These are phyloP conservation scores for Palythoa grandiflora DNA, from an alignment of 92 coral and sea anemone genomes.

Conservation along the genomic window DNA sequence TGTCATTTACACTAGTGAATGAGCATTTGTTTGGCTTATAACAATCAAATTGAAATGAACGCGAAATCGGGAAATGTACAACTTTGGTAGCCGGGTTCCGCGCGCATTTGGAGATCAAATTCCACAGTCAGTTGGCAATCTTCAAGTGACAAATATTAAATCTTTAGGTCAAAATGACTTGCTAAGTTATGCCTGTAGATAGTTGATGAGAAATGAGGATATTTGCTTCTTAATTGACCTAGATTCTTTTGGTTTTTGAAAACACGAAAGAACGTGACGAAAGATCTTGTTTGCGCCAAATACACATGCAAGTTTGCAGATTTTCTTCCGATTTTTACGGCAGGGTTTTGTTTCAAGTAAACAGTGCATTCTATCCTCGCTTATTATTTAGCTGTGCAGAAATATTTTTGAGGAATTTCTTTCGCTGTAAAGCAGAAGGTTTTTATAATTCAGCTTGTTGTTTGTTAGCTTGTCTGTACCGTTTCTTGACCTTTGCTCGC, in stretches of 20 bases:
- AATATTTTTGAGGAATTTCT: background rate
- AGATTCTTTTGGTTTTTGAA: background rate
- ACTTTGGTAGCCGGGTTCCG: background rate
- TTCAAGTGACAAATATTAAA: background rate
- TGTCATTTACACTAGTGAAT: background rate
- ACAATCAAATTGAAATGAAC: slow-evolving; percentile 18
- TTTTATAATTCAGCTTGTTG: background rate
- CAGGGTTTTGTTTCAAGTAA: background rate
- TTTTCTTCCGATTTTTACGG: background rate
- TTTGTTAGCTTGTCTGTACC: background rate
- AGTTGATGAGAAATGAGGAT: background rate
- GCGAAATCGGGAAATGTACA: background rate
- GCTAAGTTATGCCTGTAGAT: background rate
- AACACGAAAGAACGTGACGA: slow-evolving; percentile 23
- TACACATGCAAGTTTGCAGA: background rate
- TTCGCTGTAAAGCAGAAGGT: background rate
- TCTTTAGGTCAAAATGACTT: background rate
- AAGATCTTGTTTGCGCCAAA: background rate
- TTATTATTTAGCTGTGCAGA: background rate
- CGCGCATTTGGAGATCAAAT: slow-evolving; percentile 13
- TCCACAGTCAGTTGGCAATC: slow-evolving; percentile 16
- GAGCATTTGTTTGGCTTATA: background rate
- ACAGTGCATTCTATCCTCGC: background rate
- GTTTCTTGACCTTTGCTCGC: background rate
- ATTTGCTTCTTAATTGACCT: background rate